Evolutionary conservation across 2,797 vertebrate species (phyloP).

Genomic region (Pangasius krempfi): DNA sequence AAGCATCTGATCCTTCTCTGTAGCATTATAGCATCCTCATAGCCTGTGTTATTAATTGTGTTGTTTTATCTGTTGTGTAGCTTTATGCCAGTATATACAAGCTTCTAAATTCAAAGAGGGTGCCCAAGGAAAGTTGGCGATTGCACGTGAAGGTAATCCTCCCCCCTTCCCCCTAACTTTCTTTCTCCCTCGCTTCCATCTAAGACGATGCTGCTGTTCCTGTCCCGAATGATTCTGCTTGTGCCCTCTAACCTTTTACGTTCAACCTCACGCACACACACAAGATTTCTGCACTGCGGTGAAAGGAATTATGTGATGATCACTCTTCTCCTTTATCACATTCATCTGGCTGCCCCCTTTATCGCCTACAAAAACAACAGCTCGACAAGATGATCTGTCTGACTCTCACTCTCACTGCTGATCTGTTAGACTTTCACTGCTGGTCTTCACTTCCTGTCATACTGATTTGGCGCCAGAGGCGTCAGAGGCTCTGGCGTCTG

Average conservation of each 20-base stretch:
- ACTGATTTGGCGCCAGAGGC: constrained; percentile 51
- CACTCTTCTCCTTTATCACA: constrained; percentile 38
- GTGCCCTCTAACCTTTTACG: constrained; percentile 77
- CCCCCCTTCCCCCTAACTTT: constrained; percentile 61
- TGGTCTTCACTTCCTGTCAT: constrained; percentile 69
- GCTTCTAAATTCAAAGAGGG: constrained; percentile 98
- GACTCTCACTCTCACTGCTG: constrained; percentile 74
- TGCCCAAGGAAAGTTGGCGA: constrained; percentile 90
- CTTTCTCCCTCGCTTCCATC: constrained; percentile 53
- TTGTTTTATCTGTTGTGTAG: constrained; percentile 98
- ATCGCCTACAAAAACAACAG: constrained; percentile 63
- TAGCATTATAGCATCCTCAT: constrained; percentile 7
- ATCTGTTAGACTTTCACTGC: constrained; percentile 73
- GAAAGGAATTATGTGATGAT: constrained; percentile 52
- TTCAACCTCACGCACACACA: constrained; percentile 63
- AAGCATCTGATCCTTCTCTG: background rate
- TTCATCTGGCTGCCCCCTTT: constrained; percentile 22
- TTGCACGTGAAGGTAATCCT: constrained; percentile 93
- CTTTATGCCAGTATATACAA: constrained; percentile 99
- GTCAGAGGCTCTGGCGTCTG: constrained; percentile 67
- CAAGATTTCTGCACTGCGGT: constrained; percentile 63
- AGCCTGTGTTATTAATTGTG: constrained; percentile 78
- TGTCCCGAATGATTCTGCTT: constrained; percentile 64
- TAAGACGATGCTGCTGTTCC: constrained; percentile 66
- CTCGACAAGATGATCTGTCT: constrained; percentile 70